Evolutionary conservation across 2,113 vertebrate species (phyloP).

Genomic region (Anthoscopus minutus): DNA sequence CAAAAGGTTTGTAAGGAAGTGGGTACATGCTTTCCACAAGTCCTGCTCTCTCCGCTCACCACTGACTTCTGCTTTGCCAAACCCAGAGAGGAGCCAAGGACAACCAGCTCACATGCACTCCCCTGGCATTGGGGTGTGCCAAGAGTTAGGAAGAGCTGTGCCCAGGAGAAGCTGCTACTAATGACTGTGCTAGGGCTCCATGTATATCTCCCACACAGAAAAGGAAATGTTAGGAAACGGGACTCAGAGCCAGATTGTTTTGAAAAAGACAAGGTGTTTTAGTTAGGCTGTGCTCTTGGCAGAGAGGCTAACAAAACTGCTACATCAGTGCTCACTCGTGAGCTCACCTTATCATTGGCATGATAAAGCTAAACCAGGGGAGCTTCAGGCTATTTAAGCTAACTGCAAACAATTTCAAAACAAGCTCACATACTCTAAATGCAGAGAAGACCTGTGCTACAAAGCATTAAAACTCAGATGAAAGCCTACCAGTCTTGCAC

Average conservation of each 20-base stretch:
- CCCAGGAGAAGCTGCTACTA: not conserved
- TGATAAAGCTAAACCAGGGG: not conserved
- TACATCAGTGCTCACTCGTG: fast-evolving
- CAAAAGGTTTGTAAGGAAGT: not conserved
- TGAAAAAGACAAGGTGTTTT: not conserved
- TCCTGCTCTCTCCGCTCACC: fast-evolving
- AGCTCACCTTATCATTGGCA: not conserved
- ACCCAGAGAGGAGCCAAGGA: not conserved
- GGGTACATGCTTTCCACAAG: not conserved
- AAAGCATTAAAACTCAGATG: not conserved
- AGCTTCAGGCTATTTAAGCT: not conserved
- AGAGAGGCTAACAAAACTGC: not conserved
- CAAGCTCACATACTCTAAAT: not conserved
- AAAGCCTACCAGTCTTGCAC: not conserved
- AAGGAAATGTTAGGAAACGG: not conserved
- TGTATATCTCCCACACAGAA: not conserved
- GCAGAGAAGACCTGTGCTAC: not conserved
- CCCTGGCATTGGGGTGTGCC: not conserved
- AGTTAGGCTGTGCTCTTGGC: not conserved
- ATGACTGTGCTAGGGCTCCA: not conserved
- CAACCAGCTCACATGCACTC: not conserved
- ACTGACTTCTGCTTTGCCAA: not conserved
- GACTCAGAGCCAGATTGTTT: not conserved
- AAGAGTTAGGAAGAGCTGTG: not conserved
- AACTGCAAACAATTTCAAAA: not conserved